Base-by-base conservation (phyloP, 2,888 invertebrate species). In the Thymelicus sylvestris region DNA sequence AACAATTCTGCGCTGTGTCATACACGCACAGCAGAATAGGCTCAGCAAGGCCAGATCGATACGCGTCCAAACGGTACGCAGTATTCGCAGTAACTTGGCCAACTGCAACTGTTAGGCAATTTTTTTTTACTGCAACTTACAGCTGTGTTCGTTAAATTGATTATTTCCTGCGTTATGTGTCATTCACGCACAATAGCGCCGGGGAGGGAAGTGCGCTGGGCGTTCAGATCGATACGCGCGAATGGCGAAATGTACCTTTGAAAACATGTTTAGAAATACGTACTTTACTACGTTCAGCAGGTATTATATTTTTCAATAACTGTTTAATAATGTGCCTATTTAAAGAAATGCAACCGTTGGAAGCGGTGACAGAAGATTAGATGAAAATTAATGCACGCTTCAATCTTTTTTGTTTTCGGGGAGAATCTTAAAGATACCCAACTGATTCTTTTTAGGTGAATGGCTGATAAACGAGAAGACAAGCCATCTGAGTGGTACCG, bases 121-220 rank as follows among this genome's bases (percentile, higher is more conserved):
- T 59, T 39, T 59, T 59, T n/a, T 39, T 24, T 39, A 59, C 13
- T 59, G 8, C 74, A 77, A 80, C 77, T 19, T 79, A 83, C 80
- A 79, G 59, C 39, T 24, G 55, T 59, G 59, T 13, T 5, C 38
- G 50, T 39, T 38, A 64, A 64, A 50, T 64, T 64, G 50, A 52
- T 64, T 64, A 15, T 64, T 64, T 64, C 64, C 64, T 50, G 64
- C 31, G 64, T 47, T 47, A 63, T 50, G 64, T 64, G 64, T 50
- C 50, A 59, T n/a, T 38, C 59, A 64, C 69, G 69, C 69, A 69
- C 69, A 64, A 64, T 64, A 59, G 19, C 55, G 57, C 59, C 59
- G 63, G 64, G 47, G 62, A 69, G 67, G 66, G 68, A 55, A 24
- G n/a, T 38, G 44, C 10, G 10, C 12, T n/a, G 31, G 31, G 13